phyloP scores from a whole-genome alignment of 2,888 invertebrate species.

The Athalia circularis region DNA sequence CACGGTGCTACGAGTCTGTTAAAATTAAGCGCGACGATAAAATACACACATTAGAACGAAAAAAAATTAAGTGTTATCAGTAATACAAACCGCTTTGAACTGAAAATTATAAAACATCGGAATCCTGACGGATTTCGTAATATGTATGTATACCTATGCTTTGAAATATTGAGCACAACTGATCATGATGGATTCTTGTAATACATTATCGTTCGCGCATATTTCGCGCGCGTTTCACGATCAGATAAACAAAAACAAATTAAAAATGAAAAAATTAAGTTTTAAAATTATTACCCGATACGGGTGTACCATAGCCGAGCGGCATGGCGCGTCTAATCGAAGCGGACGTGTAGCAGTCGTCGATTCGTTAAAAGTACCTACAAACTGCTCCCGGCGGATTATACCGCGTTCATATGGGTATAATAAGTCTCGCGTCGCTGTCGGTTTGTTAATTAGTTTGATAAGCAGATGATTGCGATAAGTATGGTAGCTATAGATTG shows the following conservation, averaged over 20 bases:
- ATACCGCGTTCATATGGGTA: background rate
- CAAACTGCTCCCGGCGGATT: slow-evolving; percentile 1
- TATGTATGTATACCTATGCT: background rate
- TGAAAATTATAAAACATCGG: background rate
- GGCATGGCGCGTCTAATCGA: slow-evolving; percentile 26
- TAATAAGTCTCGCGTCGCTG: slow-evolving; percentile 14
- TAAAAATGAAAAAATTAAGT: slow-evolving; percentile 2
- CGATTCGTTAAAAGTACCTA: slow-evolving; percentile 11
- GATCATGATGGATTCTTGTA: too few species aligned
- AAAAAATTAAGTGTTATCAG: too few species aligned
- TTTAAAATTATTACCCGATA: slow-evolving; percentile 3
- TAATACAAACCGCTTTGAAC: background rate
- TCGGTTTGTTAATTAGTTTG: slow-evolving; percentile 40
- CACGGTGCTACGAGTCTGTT: too few species aligned
- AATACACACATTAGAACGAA: too few species aligned
- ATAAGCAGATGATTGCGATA: slow-evolving; percentile 41
- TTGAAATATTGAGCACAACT: background rate
- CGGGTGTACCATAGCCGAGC: background rate
- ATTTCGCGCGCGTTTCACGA: too few species aligned
- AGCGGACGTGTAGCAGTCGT: background rate
- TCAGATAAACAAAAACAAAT: background rate
- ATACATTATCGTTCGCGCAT: too few species aligned
- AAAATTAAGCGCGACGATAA: too few species aligned
- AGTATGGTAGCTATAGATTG: background rate
- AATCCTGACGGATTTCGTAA: background rate